Evolutionary conservation across 2,797 vertebrate genomes (phyloP).

Genomic region (Dendrocincla tyrannina): DNA sequence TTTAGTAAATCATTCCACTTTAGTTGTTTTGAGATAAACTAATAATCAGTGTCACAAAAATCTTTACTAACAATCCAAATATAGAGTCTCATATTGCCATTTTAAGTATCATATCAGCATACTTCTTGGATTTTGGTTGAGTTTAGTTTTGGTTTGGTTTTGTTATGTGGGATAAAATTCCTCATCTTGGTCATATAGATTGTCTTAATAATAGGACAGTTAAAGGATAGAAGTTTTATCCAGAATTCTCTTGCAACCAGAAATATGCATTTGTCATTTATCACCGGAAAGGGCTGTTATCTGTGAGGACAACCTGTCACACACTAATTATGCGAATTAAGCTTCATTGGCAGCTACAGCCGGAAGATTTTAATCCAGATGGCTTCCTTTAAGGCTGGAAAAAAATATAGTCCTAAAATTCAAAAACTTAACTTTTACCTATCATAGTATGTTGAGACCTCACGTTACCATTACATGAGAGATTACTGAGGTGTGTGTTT

Average conservation of each 20-base stretch:
- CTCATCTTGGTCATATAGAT: neutral
- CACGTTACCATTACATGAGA: neutral
- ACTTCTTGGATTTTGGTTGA: neutral
- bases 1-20: neutral
- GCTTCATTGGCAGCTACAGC: neutral
- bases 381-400: neutral
- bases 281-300: neutral
- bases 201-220: neutral
- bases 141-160: neutral
- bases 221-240: neutral
- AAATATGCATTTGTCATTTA: neutral
- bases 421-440: neutral
- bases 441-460: accelerated
- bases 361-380: neutral
- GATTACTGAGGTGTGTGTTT: neutral
- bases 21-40: neutral
- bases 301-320: neutral
- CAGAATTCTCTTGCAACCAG: neutral
- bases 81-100: neutral
- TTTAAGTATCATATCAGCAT: neutral
- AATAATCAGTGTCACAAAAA: neutral
- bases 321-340: neutral
- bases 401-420: neutral
- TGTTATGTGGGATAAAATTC: neutral
- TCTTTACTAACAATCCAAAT: neutral